phyloP scores from a whole-genome alignment of 2,113 vertebrate genomes.

The Chunga burmeisteri region DNA sequence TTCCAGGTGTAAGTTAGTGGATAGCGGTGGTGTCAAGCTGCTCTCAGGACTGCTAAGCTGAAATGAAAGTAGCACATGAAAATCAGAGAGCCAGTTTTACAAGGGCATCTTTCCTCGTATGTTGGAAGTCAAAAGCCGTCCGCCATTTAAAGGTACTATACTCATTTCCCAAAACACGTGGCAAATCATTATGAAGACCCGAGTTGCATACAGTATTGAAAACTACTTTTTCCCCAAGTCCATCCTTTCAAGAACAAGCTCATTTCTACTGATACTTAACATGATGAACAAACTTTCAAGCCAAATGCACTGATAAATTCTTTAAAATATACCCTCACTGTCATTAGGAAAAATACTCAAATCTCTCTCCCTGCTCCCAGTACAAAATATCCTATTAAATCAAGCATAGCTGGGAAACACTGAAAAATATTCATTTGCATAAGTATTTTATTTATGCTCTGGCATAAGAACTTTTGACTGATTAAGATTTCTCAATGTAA shows the following conservation, averaged over 20 bases:
- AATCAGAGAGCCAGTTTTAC: background rate
- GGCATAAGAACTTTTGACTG: background rate
- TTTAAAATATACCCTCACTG: background rate
- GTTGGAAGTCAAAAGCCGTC: background rate
- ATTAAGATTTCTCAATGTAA: background rate
- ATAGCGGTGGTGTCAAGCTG: constrained; percentile 85
- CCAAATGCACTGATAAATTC: background rate
- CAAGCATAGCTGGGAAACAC: background rate
- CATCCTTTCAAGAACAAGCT: background rate
- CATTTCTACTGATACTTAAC: background rate
- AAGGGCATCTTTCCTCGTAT: background rate
- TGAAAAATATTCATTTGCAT: background rate
- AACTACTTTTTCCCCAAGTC: background rate
- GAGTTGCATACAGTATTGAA: background rate
- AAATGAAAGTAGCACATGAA: background rate
- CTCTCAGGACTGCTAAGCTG: constrained; percentile 95
- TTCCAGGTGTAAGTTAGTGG: constrained; percentile 79
- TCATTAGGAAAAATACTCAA: background rate
- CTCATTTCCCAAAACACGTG: background rate
- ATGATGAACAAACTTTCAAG: background rate
- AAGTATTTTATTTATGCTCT: background rate
- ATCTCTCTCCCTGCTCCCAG: background rate
- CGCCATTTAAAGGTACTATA: background rate
- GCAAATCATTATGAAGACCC: background rate
- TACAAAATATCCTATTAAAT: background rate